phyloP scores from a whole-genome alignment of 2,113 vertebrate species.

The Syngnathus typhle region DNA sequence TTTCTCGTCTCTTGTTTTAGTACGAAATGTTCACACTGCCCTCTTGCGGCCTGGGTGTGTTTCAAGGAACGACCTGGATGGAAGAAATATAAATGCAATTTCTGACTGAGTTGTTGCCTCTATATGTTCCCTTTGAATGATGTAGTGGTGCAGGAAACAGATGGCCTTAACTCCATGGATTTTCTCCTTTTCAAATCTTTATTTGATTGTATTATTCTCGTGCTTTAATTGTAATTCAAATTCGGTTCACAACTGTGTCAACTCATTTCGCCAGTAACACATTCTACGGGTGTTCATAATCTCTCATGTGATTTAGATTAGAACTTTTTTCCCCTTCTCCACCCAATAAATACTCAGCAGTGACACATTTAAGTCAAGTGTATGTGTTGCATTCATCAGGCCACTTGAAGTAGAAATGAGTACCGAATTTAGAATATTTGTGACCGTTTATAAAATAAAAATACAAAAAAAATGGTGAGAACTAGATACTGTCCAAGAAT shows the following conservation, averaged over 20 bases:
- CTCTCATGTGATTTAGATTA: slow-evolving; percentile 52
- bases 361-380: not conserved
- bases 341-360: not conserved
- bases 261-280: slow-evolving; percentile 11
- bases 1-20: not conserved
- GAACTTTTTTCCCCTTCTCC: slow-evolving; percentile 14
- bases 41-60: slow-evolving; percentile 26
- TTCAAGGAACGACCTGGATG: too few relatives aligned
- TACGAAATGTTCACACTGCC: slow-evolving; percentile 7
- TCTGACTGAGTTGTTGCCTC: too few relatives aligned
- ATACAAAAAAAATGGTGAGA: slow-evolving; percentile 5
- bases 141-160: too few relatives aligned
- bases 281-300: slow-evolving; percentile 36
- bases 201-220: not conserved
- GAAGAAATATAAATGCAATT: too few relatives aligned
- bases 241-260: not conserved
- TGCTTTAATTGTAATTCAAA: not conserved
- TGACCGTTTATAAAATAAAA: not conserved
- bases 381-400: not conserved
- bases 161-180: too few relatives aligned
- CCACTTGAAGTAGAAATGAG: not conserved
- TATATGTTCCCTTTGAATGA: too few relatives aligned
- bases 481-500: not conserved
- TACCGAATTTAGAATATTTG: not conserved
- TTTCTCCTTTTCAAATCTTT: not conserved